Base-by-base conservation (phyloP, 92 coral and sea anemone genomes). In the Porites lobata region DNA sequence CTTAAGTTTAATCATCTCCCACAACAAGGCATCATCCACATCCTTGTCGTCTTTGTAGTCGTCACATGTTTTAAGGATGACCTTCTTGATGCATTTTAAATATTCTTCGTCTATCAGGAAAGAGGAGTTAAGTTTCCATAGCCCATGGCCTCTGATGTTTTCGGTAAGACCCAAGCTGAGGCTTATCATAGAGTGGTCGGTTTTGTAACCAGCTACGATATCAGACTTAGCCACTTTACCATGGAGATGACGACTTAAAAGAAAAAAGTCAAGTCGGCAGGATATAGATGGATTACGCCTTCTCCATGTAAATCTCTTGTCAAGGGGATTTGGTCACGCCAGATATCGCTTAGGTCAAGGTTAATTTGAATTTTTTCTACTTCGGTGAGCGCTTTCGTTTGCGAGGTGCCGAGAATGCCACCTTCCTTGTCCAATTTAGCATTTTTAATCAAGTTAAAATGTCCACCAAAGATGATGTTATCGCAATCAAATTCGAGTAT, bases 271-370 rank as follows among this genome's bases (percentile, higher is more conserved):
- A 9, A 69, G 52, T 2, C 73, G 50, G 21, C 76, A 71, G n/a
- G 13, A 22, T 43, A 71, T 24, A 43, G 43, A 56, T 10, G 56
- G 76, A 15, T 50, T 71, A 10, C 50, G 43, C 21, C 9, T 20
- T 50, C 56, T 71, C 76, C 76, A 71, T 13, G 76, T 71, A 14
- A 43, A 71, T 12, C 18, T 43, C 50, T 71, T 50, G 43, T 71
- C 57, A 19, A 43, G 57, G 1, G 76, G 76, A 15, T 38, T 43
- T 43, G 15, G 50, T 61, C 65, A 43, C 76, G 43, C 76, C 74
- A 69, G 9, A 69, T 69, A 51, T 69, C 74, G 6, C 57, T 32
- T 50, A 72, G 50, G n/a, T 72, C 76, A 9, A 72, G 8, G 50
- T 72, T 72, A 50, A 14, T 22, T 7, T 21, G 50, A 22, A 22